These are phyloP conservation scores for Cebidichthys violaceus DNA, from an alignment of 2,113 vertebrate genomes.

Conservation along the genomic window DNA sequence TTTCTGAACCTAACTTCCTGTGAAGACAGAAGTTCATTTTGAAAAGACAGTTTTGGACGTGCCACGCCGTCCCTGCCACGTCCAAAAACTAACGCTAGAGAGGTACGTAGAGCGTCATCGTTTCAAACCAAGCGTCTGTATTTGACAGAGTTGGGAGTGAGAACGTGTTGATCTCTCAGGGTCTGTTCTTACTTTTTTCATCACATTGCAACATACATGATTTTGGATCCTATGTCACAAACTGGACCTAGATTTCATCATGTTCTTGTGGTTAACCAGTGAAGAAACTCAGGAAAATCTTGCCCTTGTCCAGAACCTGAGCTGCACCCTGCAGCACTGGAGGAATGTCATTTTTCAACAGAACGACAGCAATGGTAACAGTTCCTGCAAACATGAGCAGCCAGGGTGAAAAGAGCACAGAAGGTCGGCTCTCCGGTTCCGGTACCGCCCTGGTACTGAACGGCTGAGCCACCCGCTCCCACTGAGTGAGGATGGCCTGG, in stretches of 20 bases:
- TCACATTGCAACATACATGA: neutral
- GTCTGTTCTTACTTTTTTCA: neutral
- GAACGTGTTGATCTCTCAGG: neutral
- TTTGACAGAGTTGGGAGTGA: too few species aligned
- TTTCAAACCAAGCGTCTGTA: too few species aligned
- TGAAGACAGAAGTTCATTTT: too few species aligned
- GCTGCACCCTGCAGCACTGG: slow-evolving; percentile 41
- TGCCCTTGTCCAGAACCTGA: slow-evolving; percentile 23
- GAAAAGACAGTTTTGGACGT: too few species aligned
- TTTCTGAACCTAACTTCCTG: too few species aligned
- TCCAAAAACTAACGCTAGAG: too few species aligned
- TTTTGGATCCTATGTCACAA: neutral
- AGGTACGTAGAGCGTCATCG: too few species aligned
- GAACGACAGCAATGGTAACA: slow-evolving; percentile 52
- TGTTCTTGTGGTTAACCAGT: neutral
- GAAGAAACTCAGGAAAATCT: neutral
- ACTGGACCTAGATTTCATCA: neutral
- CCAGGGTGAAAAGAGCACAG: slow-evolving; percentile 22
- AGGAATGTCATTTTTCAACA: slow-evolving; percentile 46
- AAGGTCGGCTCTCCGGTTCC: slow-evolving; percentile 48
- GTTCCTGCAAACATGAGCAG: slow-evolving; percentile 51
- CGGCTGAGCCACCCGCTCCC: slow-evolving; percentile 86
- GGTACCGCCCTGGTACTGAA: slow-evolving; percentile 82
- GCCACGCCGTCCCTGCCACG: too few species aligned
- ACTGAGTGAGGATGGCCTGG: slow-evolving; percentile 88